Conservation (phyloP, 2,888 invertebrate genomes). For the Pinctada fucata region DNA sequence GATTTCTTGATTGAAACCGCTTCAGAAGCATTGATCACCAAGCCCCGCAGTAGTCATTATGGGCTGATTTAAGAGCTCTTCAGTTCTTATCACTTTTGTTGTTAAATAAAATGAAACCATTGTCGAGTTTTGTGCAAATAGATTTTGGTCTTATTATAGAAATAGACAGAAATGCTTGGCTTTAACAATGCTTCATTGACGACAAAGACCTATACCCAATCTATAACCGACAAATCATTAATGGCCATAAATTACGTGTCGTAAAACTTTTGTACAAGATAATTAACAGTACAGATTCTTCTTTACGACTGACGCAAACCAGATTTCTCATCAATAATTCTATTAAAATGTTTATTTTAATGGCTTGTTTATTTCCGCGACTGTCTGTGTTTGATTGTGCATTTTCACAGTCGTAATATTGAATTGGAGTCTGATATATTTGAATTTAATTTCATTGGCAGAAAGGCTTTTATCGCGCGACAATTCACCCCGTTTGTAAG, state of each 20-base stretch:
- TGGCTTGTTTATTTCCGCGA: background rate
- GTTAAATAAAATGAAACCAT: slow-evolving; percentile 19
- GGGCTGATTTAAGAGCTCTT: slow-evolving; percentile 29
- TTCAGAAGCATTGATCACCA: slow-evolving; percentile 25
- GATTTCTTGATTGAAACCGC: slow-evolving; percentile 22
- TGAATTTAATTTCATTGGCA: background rate
- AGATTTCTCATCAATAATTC: background rate
- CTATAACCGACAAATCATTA: slow-evolving; percentile 1
- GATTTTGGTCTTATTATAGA: background rate
- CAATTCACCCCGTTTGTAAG: background rate
- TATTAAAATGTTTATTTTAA: background rate
- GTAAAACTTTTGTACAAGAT: slow-evolving; percentile 17
- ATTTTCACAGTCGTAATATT: background rate
- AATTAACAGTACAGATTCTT: slow-evolving; percentile 15
- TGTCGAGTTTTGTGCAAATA: slow-evolving; percentile 1
- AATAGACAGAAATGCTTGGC: background rate
- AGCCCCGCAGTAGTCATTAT: slow-evolving; percentile 21
- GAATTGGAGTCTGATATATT: background rate
- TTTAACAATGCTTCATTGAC: background rate
- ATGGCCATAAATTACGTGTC: slow-evolving; percentile 20
- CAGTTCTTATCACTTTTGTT: slow-evolving; percentile 33
- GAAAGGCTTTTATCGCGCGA: background rate
- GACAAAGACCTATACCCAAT: background rate
- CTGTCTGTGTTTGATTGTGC: background rate
- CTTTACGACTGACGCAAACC: background rate